These are phyloP conservation scores for Pontoporia blainvillei DNA, from an alignment of 2,113 vertebrate genomes.

Conservation along the genomic window DNA sequence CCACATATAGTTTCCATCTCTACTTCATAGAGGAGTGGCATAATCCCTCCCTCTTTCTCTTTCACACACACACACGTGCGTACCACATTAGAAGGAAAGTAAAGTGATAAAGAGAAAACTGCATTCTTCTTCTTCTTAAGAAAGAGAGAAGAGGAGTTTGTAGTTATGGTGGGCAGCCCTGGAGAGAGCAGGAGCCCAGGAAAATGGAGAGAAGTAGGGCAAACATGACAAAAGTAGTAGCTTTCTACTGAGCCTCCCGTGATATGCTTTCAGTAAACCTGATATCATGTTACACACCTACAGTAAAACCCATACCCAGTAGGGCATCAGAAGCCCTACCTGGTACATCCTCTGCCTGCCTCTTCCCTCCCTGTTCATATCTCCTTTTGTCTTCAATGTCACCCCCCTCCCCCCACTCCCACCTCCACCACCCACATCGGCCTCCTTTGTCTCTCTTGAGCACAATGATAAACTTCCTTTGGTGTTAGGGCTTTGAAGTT, in stretches of 20 bases:
- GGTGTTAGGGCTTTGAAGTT: background rate
- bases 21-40: background rate
- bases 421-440: no score
- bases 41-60: background rate
- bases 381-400: background rate
- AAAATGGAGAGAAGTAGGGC: background rate
- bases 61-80: no score
- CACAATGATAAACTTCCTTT: rapidly evolving
- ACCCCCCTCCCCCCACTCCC: rapidly evolving
- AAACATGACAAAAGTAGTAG: background rate
- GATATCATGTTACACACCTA: no score
- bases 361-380: rapidly evolving
- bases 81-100: background rate
- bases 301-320: background rate
- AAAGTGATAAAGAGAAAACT: background rate
- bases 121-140: background rate
- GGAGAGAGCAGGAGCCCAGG: background rate
- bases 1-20: background rate
- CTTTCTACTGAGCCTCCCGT: background rate
- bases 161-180: background rate
- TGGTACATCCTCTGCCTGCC: background rate
- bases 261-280: background rate
- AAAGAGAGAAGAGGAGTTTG: background rate
- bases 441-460: background rate
- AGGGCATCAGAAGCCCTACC: background rate